These are phyloP conservation scores for Anolis apletophallus DNA, from an alignment of 2,797 vertebrate genomes.

Conservation along the genomic window DNA sequence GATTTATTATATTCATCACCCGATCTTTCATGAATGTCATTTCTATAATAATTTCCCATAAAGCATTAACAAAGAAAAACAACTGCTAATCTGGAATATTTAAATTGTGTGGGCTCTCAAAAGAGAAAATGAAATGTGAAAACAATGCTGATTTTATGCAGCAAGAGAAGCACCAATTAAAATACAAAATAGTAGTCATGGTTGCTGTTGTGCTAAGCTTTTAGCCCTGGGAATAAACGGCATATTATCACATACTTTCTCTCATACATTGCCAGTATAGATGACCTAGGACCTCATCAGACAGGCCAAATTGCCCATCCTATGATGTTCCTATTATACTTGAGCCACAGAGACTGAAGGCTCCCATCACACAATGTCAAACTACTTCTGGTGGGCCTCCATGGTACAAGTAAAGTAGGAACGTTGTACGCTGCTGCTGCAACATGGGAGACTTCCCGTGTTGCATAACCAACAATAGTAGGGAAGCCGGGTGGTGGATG, in stretches of 20 bases:
- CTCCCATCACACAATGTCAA: no score
- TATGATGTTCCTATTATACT: no score
- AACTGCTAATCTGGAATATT: slow-evolving; percentile 44
- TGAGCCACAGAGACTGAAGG: no score
- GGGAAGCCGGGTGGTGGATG: no score
- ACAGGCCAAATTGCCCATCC: no score
- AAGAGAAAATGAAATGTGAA: slow-evolving; percentile 37
- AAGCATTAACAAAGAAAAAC: slow-evolving; percentile 52
- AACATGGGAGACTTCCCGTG: no score
- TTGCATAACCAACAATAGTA: no score
- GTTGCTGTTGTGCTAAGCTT: background rate
- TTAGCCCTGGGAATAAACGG: background rate
- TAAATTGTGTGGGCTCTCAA: slow-evolving; percentile 32
- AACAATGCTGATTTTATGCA: background rate
- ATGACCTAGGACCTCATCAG: no score
- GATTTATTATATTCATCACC: slow-evolving; percentile 60
- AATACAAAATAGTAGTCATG: background rate
- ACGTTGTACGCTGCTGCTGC: no score
- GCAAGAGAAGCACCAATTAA: background rate
- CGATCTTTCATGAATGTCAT: slow-evolving; percentile 47
- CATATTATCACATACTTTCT: background rate
- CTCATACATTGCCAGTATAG: background rate
- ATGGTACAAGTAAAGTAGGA: no score
- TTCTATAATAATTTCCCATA: slow-evolving; percentile 35
- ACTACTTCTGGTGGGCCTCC: no score